Percentiles rank a stretch among this genome's conserved stretches.
These are phyloP conservation scores for Acridotheres tristis DNA, from an alignment of 2,797 vertebrate genomes.

Conservation along the genomic window DNA sequence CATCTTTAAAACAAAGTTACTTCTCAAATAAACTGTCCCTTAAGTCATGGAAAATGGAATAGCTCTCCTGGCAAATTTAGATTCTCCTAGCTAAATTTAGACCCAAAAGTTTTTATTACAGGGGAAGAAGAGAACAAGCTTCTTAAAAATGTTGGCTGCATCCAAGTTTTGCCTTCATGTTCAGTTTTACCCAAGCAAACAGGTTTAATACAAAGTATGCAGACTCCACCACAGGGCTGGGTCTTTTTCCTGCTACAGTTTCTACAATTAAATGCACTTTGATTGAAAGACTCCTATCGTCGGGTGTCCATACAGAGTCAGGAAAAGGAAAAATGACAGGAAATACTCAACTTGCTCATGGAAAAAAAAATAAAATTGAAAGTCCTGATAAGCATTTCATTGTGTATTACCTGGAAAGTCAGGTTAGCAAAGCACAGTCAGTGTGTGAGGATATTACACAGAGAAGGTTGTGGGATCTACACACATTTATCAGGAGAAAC, in stretches of 20 bases:
- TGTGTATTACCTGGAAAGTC: background rate
- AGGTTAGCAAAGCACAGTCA: background rate
- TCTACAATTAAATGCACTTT: background rate
- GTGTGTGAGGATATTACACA: background rate
- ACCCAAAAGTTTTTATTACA: background rate
- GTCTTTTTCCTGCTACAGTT: background rate
- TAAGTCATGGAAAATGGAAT: background rate
- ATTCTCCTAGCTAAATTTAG: background rate
- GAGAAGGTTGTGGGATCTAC: background rate
- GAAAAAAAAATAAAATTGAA: background rate
- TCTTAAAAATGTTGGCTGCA: background rate
- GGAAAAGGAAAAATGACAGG: background rate
- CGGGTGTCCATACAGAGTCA: background rate
- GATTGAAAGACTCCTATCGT: background rate
- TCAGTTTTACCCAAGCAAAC: background rate
- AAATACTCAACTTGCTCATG: background rate
- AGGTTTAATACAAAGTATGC: background rate
- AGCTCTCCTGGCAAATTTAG: background rate
- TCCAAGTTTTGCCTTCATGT: background rate
- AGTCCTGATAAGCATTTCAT: background rate
- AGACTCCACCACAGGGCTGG: background rate
- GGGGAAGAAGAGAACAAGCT: background rate
- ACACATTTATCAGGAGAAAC: background rate
- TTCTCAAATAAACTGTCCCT: background rate
- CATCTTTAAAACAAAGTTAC: background rate